These are phyloP conservation scores for Hyposoter dolosus DNA, from an alignment of 2,888 invertebrate genomes.

Conservation along the genomic window DNA sequence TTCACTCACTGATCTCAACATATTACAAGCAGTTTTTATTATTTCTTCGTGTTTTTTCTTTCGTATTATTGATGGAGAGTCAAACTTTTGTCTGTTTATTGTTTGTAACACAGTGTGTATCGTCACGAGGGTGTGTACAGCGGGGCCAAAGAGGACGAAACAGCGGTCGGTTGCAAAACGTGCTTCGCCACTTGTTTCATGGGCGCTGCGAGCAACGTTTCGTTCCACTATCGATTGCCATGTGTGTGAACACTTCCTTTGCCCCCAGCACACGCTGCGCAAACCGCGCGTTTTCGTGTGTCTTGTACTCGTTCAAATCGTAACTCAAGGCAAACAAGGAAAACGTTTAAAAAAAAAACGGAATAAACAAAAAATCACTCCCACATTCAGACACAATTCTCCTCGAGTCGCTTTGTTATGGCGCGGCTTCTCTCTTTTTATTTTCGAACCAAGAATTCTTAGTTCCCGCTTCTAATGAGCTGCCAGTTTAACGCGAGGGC, in stretches of 20 bases:
- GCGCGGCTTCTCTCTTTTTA: neutral
- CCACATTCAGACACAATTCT: neutral
- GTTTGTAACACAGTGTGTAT: neutral
- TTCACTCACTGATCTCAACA: slow-evolving; percentile 71
- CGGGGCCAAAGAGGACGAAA: slow-evolving; percentile 23
- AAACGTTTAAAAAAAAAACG: neutral
- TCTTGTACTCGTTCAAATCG: slow-evolving; percentile 16
- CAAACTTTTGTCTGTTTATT: neutral
- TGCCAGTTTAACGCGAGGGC: neutral
- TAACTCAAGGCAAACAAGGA: neutral
- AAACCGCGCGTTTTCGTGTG: slow-evolving; percentile 44
- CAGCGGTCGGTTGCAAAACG: slow-evolving; percentile 70
- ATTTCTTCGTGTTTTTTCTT: neutral
- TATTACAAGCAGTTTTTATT: slow-evolving; percentile 41
- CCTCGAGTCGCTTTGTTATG: neutral
- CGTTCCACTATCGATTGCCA: slow-evolving; percentile 81
- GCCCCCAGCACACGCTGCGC: slow-evolving; percentile 58
- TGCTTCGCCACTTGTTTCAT: slow-evolving; percentile 82
- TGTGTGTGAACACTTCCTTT: slow-evolving; percentile 67
- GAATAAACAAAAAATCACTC: neutral
- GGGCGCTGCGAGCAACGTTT: slow-evolving; percentile 81
- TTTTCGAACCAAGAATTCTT: neutral
- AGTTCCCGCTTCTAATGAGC: neutral
- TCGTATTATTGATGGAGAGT: neutral
- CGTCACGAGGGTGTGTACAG: slow-evolving; percentile 69